These are phyloP conservation scores for Cyphomyrmex costatus DNA, from an alignment of 1,140 invertebrate species.

Conservation along the genomic window DNA sequence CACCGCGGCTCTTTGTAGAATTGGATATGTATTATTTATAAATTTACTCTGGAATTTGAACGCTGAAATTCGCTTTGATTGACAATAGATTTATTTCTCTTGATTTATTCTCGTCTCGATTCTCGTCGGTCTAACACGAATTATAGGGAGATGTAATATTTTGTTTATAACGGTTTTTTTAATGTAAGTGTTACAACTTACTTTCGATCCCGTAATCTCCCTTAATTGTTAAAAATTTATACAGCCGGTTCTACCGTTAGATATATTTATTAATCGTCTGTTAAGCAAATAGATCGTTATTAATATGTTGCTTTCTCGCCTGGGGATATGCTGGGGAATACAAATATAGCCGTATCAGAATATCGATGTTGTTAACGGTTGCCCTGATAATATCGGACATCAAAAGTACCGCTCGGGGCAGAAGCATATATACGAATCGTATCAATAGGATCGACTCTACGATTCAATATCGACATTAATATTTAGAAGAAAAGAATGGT, in stretches of 20 bases:
- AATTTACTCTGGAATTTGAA: too few relatives aligned
- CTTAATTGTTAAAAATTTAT: neutral
- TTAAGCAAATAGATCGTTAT: conserved; percentile 24
- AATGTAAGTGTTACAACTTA: too few relatives aligned
- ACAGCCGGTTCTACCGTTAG: neutral
- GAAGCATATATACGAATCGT: too few relatives aligned
- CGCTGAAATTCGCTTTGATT: too few relatives aligned
- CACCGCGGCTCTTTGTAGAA: too few relatives aligned
- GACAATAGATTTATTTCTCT: too few relatives aligned
- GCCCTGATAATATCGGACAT: conserved; percentile 23
- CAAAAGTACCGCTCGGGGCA: conserved; percentile 22
- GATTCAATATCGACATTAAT: conserved; percentile 40
- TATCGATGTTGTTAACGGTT: conserved; percentile 15
- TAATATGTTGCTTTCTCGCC: neutral
- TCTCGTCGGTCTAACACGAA: too few relatives aligned
- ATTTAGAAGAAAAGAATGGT: conserved; percentile 13
- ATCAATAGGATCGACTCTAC: conserved; percentile 2
- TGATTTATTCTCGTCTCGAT: too few relatives aligned
- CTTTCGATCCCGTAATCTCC: too few relatives aligned
- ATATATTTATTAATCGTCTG: neutral
- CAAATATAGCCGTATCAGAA: neutral
- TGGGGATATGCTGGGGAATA: neutral
- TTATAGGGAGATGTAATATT: too few relatives aligned
- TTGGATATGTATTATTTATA: too few relatives aligned
- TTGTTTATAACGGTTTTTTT: too few relatives aligned